A percentile compares a stretch with the other conserved stretches of the same genome.
Conservation (phyloP, 2,888 invertebrate genomes). For the Sphecodes monilicornis region DNA sequence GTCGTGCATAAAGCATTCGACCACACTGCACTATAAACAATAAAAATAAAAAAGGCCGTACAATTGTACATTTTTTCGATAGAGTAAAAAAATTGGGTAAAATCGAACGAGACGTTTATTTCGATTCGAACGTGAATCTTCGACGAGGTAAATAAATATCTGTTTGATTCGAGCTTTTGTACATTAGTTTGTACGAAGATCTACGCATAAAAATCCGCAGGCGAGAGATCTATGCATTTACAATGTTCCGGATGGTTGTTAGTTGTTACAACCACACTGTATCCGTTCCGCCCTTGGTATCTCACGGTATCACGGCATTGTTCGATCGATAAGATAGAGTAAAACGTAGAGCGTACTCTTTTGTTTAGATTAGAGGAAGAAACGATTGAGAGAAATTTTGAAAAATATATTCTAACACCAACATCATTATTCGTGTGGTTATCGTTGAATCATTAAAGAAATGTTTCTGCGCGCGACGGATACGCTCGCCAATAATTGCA, state of each 20-base stretch:
- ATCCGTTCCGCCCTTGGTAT: background rate
- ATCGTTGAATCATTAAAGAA: conserved; percentile 45
- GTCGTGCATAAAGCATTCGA: too few species aligned
- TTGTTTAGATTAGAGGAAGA: conserved; percentile 32
- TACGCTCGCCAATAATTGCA: conserved; percentile 42
- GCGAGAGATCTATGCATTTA: background rate
- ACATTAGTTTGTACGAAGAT: background rate
- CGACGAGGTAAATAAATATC: background rate
- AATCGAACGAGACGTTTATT: background rate
- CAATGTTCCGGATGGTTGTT: background rate
- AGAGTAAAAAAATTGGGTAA: background rate
- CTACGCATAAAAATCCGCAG: background rate
- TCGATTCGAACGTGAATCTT: background rate
- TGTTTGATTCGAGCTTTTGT: background rate
- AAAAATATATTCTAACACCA: conserved; percentile 50
- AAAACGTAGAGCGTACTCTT: conserved; percentile 21
- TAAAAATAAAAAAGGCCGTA: too few species aligned
- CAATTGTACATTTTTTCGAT: background rate
- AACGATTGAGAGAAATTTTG: conserved; percentile 37
- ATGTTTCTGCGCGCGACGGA: conserved; percentile 22
- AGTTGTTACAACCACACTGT: background rate
- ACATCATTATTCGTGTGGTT: conserved; percentile 47
- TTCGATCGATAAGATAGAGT: conserved; percentile 21
- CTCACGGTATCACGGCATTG: conserved; percentile 19
- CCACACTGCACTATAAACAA: too few species aligned